A percentile compares a stretch with the other conserved stretches of the same genome.
Evolutionary conservation across 2,797 vertebrate species (phyloP).

Genomic region (Alca torda): DNA sequence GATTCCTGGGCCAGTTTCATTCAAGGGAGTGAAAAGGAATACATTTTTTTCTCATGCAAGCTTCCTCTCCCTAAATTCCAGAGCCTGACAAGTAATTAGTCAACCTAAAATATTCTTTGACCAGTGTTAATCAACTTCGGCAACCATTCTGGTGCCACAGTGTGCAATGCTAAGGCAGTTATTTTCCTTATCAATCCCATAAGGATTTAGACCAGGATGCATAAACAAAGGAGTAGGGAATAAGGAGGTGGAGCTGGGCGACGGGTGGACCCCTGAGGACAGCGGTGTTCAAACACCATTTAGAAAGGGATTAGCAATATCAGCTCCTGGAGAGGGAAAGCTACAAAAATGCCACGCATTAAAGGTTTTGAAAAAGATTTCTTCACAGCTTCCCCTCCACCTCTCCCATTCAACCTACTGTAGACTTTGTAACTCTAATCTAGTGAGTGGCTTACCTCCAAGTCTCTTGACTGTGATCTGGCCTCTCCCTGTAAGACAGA

Average conservation of each 20-base stretch:
- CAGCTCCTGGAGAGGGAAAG: constrained; percentile 11
- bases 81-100: neutral
- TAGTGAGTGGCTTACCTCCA: constrained; percentile 57
- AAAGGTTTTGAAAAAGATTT: constrained; percentile 29
- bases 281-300: constrained; percentile 25
- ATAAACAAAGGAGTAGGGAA: constrained; percentile 35
- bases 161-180: neutral
- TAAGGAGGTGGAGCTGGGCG: constrained; percentile 34
- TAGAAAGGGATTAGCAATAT: constrained; percentile 49
- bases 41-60: neutral
- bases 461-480: constrained; percentile 4
- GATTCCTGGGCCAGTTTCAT: neutral
- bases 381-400: constrained; percentile 7
- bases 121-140: neutral
- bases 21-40: neutral
- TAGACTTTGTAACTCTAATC: constrained; percentile 19
- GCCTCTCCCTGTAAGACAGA: constrained; percentile 27
- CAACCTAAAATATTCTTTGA: neutral
- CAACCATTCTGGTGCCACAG: neutral
- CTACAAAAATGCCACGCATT: constrained; percentile 20
- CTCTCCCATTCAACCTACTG: neutral
- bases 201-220: constrained; percentile 49
- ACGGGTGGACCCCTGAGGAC: constrained; percentile 27
- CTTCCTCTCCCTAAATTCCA: neutral
- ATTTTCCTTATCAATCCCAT: constrained; percentile 19